These are phyloP conservation scores for Selene dorsalis DNA, from an alignment of 2,797 vertebrate genomes.

Conservation along the genomic window DNA sequence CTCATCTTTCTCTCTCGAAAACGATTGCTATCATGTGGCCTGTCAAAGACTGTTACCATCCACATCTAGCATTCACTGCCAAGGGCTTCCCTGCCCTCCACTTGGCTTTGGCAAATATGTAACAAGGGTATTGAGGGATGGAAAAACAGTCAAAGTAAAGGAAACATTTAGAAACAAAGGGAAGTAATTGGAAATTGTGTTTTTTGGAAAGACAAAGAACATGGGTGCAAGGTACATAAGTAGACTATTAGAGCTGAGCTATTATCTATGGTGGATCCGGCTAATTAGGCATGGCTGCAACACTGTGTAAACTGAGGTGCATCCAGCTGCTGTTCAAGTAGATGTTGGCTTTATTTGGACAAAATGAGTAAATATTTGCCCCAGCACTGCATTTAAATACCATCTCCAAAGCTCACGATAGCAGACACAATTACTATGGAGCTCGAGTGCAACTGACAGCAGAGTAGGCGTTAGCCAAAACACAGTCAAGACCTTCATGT, in stretches of 20 bases:
- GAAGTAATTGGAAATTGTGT: not conserved
- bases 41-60: constrained; percentile 26
- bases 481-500: not conserved
- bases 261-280: not conserved
- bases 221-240: not conserved
- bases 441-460: not conserved
- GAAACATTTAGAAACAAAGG: not conserved
- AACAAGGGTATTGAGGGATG: not conserved
- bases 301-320: not conserved
- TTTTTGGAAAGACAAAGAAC: not conserved
- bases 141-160: constrained; percentile 2
- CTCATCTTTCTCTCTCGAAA: constrained; percentile 7
- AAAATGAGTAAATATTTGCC: not conserved
- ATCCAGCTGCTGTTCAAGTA: not conserved
- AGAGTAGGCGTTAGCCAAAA: not conserved
- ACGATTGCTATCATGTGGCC: constrained; percentile 13
- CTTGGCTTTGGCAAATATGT: constrained; percentile 3
- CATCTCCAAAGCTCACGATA: not conserved
- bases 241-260: not conserved
- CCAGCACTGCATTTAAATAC: not conserved
- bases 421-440: not conserved
- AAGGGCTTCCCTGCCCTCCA: constrained; percentile 24
- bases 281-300: not conserved
- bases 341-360: not conserved
- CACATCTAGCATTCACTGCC: constrained; percentile 1